phyloP scores from a whole-genome alignment of 2,797 vertebrate species.

The Xiphophorus birchmanni region DNA sequence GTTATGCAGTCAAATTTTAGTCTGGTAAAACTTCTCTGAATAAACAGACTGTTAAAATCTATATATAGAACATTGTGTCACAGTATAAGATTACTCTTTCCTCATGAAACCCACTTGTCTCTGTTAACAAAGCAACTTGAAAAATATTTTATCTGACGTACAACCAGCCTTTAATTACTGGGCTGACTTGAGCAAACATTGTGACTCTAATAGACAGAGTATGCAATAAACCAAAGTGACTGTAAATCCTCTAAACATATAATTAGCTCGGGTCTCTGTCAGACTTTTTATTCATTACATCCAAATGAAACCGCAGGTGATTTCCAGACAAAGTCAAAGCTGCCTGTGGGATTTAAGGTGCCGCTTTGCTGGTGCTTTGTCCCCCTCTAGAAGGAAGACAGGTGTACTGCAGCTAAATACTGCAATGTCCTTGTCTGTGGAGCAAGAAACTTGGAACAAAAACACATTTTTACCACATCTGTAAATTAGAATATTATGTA shows the following conservation, averaged over 20 bases:
- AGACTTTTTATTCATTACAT: slow-evolving; percentile 59
- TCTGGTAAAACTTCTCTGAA: neutral
- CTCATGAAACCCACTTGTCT: neutral
- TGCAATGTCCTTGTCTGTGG: neutral
- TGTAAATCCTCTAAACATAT: slow-evolving; percentile 64
- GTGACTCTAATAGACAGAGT: slow-evolving; percentile 31
- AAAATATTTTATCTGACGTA: slow-evolving; percentile 10
- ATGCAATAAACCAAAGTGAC: slow-evolving; percentile 56
- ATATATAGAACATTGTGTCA: neutral
- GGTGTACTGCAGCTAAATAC: slow-evolving; percentile 39
- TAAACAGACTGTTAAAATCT: neutral
- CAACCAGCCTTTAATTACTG: slow-evolving; percentile 22
- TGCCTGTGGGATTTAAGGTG: slow-evolving; percentile 31
- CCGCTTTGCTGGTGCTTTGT: slow-evolving; percentile 66
- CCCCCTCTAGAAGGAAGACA: slow-evolving; percentile 67
- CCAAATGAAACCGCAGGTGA: slow-evolving; percentile 70
- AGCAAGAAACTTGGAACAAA: neutral
- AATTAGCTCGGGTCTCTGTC: slow-evolving; percentile 67
- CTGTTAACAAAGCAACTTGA: slow-evolving; percentile 3
- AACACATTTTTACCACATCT: neutral
- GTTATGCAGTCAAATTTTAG: neutral
- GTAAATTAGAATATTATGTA: neutral
- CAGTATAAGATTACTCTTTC: neutral
- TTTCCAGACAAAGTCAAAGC: slow-evolving; percentile 44
- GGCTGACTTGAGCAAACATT: slow-evolving; percentile 44